phyloP scores from a whole-genome alignment of 2,888 invertebrate species.

The Yponomeuta cagnagella region DNA sequence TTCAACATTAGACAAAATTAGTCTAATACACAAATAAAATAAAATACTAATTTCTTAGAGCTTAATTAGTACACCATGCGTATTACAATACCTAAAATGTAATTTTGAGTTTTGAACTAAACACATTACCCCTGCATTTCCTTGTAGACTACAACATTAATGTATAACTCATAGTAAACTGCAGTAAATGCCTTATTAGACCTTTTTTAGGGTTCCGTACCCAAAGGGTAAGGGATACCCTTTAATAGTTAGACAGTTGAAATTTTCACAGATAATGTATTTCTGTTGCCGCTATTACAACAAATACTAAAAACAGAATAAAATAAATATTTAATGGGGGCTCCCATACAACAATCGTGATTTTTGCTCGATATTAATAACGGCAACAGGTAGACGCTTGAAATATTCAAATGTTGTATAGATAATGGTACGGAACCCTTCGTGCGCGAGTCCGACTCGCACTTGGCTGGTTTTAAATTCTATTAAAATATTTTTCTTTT shows the following conservation, averaged over 20 bases:
- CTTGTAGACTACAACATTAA: not conserved
- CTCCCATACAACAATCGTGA: too few relatives aligned
- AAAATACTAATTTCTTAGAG: not conserved
- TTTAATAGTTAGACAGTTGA: too few relatives aligned
- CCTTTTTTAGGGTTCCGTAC: not conserved
- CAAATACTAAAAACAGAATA: too few relatives aligned
- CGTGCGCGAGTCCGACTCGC: too few relatives aligned
- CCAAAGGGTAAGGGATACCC: too few relatives aligned
- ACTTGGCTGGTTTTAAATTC: not conserved
- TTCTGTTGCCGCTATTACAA: too few relatives aligned
- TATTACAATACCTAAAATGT: not conserved
- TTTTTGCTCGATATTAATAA: too few relatives aligned
- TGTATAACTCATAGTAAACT: not conserved
- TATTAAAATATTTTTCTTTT: not conserved
- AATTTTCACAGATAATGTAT: too few relatives aligned
- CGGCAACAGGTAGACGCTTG: too few relatives aligned
- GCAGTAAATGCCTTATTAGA: not conserved
- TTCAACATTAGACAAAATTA: not conserved
- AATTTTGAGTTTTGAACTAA: not conserved
- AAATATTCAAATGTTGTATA: too few relatives aligned
- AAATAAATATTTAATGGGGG: too few relatives aligned
- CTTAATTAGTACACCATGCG: not conserved
- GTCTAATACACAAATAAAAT: not conserved
- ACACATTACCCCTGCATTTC: not conserved
- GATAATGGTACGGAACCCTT: too few relatives aligned